These are phyloP conservation scores for Epinotia demarniana DNA, from an alignment of 2,888 invertebrate genomes.

Conservation along the genomic window DNA sequence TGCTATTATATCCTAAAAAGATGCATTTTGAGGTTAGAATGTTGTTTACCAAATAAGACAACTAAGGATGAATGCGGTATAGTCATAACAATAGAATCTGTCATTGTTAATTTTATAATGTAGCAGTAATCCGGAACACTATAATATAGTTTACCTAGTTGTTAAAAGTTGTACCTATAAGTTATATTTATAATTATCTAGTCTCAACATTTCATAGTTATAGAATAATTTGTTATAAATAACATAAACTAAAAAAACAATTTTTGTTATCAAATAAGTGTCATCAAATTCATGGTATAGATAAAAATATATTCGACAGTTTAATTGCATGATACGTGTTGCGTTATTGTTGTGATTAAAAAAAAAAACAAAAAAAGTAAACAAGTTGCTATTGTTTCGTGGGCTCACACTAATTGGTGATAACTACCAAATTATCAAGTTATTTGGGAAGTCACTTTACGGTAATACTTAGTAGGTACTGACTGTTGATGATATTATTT, in stretches of 20 bases:
- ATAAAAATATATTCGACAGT: slow-evolving; percentile 53
- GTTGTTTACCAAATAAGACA: no score
- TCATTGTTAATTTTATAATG: slow-evolving; percentile 36
- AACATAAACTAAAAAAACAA: slow-evolving; percentile 50
- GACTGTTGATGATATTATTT: neutral
- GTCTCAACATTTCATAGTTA: slow-evolving; percentile 78
- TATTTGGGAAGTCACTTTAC: neutral
- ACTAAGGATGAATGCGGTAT: no score
- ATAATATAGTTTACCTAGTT: slow-evolving; percentile 43
- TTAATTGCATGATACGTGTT: slow-evolving; percentile 57
- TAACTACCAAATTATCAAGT: neutral
- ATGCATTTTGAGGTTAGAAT: no score
- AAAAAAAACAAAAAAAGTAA: slow-evolving; percentile 40
- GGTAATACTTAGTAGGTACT: neutral
- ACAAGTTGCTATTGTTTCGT: slow-evolving; percentile 18
- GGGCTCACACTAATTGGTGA: slow-evolving; percentile 1
- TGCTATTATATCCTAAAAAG: no score
- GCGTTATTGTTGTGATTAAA: slow-evolving; percentile 56
- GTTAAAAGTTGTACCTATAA: slow-evolving; percentile 56
- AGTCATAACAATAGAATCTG: slow-evolving; percentile 35
- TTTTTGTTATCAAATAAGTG: slow-evolving; percentile 43
- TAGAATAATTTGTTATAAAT: slow-evolving; percentile 65
- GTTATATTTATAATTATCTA: slow-evolving; percentile 70
- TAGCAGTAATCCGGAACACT: slow-evolving; percentile 37
- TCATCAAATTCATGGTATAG: slow-evolving; percentile 51